A percentile compares a stretch with the other conserved stretches of the same genome.
These are phyloP conservation scores for Kryphioiulus occultus DNA, from an alignment of 2,888 invertebrate species.

Conservation along the genomic window DNA sequence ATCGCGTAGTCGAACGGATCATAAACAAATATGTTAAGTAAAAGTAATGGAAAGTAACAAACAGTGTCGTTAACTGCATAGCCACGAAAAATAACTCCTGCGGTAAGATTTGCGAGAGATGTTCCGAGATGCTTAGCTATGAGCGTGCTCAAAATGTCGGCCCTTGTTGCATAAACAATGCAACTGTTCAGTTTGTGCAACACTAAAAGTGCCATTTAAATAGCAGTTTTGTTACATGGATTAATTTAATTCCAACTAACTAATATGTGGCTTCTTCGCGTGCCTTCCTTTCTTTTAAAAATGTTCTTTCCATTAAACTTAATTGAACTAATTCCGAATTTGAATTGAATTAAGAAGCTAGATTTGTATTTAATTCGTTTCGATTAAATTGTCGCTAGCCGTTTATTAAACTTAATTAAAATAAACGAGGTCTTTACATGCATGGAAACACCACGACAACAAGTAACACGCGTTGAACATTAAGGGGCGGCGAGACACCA, in stretches of 20 bases:
- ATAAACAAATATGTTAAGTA: too few relatives aligned
- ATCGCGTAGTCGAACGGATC: too few relatives aligned
- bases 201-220: neutral
- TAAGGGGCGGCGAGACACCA: neutral
- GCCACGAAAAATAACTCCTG: too few relatives aligned
- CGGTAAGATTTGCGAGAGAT: too few relatives aligned
- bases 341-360: conserved; percentile 9
- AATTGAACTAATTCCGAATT: conserved; percentile 41
- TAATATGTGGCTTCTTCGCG: neutral
- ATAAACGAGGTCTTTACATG: conserved; percentile 20
- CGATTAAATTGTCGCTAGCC: conserved; percentile 23
- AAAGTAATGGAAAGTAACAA: too few relatives aligned
- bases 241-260: neutral
- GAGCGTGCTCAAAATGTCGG: too few relatives aligned
- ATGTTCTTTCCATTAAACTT: conserved; percentile 33
- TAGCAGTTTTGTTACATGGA: neutral
- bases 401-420: conserved; percentile 23
- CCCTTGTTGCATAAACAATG: too few relatives aligned
- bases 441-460: conserved; percentile 39
- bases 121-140: too few relatives aligned
- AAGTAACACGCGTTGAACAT: neutral
- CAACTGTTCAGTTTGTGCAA: too few relatives aligned
- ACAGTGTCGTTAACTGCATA: too few relatives aligned
- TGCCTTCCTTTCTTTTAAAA: conserved; percentile 11
- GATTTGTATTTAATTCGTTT: conserved; percentile 10